Percentiles rank a stretch among this genome's conserved stretches.
phyloP scores from a whole-genome alignment of 1,140 invertebrate genomes.

The Eumeta japonica region DNA sequence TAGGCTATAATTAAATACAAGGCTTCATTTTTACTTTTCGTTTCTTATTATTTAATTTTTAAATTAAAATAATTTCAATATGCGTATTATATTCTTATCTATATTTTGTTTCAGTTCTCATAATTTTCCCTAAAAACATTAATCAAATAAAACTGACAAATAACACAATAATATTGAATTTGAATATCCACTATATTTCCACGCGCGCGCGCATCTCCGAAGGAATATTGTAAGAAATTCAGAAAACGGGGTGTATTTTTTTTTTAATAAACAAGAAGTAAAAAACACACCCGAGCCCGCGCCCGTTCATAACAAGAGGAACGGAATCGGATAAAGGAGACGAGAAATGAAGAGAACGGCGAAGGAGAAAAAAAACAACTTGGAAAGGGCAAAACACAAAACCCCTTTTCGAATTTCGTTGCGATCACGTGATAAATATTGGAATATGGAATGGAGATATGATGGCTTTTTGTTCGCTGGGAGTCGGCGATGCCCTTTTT shows the following conservation, averaged over 20 bases:
- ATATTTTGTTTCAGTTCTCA: no score
- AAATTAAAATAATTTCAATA: no score
- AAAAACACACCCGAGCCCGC: conserved; percentile 18
- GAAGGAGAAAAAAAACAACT: background rate
- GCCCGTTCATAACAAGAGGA: conserved; percentile 47
- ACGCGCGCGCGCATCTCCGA: conserved; percentile 18
- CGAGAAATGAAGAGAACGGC: conserved; percentile 3
- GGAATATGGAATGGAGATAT: conserved; percentile 49
- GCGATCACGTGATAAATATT: conserved; percentile 51
- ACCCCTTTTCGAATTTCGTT: conserved; percentile 39
- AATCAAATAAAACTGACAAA: no score
- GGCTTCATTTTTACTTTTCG: no score
- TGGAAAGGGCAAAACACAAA: conserved; percentile 10
- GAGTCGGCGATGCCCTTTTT: background rate
- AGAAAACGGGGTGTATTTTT: conserved; percentile 38
- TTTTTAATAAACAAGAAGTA: no score
- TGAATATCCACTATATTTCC: background rate
- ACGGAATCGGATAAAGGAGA: conserved; percentile 15
- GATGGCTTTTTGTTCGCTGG: conserved; percentile 22
- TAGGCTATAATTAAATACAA: no score
- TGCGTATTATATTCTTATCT: no score
- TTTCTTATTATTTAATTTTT: no score
- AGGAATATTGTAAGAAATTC: conserved; percentile 28
- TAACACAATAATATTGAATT: no score
- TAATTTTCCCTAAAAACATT: no score